phyloP scores from a whole-genome alignment of 1,140 invertebrate species.

The Helicoverpa zea region DNA sequence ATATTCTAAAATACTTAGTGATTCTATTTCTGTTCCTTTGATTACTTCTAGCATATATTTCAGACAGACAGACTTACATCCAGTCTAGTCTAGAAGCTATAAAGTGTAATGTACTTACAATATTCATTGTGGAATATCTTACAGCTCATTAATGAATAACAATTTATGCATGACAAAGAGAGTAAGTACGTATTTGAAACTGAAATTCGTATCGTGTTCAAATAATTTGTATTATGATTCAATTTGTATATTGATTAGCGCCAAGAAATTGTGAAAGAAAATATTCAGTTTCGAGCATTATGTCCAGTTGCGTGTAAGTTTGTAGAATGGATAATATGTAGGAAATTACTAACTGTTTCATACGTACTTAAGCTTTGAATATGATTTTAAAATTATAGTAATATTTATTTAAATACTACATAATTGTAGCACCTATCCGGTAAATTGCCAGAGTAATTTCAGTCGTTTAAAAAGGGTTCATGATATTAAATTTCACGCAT shows the following conservation, averaged over 20 bases:
- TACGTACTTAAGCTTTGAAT: no score
- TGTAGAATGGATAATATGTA: no score
- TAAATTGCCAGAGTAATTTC: not conserved
- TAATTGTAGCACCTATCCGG: no score
- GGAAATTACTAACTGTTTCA: no score
- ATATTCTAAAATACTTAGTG: not conserved
- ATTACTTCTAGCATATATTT: not conserved
- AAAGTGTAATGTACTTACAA: not conserved
- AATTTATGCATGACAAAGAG: conserved; percentile 23
- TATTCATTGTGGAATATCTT: conserved; percentile 13
- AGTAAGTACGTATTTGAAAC: not conserved
- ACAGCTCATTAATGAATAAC: not conserved
- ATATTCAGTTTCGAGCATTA: no score
- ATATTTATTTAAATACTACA: no score
- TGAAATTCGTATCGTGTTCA: no score
- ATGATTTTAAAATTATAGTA: no score
- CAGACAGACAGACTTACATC: not conserved
- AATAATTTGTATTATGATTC: no score
- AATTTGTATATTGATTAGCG: not conserved
- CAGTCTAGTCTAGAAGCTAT: no score
- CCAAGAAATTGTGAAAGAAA: no score
- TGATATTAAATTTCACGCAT: conserved; percentile 6
- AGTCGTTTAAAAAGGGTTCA: not conserved
- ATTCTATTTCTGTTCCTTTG: not conserved
- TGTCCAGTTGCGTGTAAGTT: no score